These are phyloP conservation scores for Tamandua tetradactyla DNA, from an alignment of 2,797 vertebrate species.

Conservation along the genomic window DNA sequence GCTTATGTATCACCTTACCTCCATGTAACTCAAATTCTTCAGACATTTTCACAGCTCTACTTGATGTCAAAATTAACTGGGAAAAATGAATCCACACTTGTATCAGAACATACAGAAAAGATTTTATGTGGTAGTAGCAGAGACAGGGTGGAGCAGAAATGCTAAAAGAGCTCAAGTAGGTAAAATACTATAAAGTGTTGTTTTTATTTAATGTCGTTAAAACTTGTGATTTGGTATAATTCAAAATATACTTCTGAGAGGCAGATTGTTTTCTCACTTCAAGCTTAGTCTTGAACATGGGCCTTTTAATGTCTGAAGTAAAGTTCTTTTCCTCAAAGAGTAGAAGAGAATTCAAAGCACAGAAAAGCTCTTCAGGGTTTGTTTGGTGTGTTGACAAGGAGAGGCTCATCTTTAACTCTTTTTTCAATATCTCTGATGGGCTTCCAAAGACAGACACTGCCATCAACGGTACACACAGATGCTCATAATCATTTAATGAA, in stretches of 20 bases:
- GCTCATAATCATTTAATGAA: conserved; percentile 64
- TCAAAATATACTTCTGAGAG: conserved; percentile 31
- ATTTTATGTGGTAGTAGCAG: background rate
- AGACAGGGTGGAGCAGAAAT: background rate
- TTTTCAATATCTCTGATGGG: conserved; percentile 67
- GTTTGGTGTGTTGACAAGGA: background rate
- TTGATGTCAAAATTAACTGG: conserved; percentile 41
- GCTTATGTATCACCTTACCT: background rate
- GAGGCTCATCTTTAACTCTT: conserved; percentile 45
- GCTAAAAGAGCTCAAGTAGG: background rate
- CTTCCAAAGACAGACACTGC: conserved; percentile 58
- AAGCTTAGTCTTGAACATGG: conserved; percentile 20
- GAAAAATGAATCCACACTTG: conserved; percentile 14
- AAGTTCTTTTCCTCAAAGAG: conserved; percentile 28
- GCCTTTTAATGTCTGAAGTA: conserved; percentile 32
- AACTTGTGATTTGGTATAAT: background rate
- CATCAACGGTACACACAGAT: conserved; percentile 50
- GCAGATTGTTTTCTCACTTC: conserved; percentile 21
- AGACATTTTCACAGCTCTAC: conserved; percentile 23
- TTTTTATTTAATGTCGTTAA: background rate
- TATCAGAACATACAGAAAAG: conserved; percentile 48
- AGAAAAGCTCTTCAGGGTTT: conserved; percentile 21
- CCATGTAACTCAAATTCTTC: conserved; percentile 29
- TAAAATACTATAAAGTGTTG: conserved; percentile 16
- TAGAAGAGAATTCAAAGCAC: conserved; percentile 45